Conservation (phyloP, 2,888 invertebrate species). For the Leuctra nigra region DNA sequence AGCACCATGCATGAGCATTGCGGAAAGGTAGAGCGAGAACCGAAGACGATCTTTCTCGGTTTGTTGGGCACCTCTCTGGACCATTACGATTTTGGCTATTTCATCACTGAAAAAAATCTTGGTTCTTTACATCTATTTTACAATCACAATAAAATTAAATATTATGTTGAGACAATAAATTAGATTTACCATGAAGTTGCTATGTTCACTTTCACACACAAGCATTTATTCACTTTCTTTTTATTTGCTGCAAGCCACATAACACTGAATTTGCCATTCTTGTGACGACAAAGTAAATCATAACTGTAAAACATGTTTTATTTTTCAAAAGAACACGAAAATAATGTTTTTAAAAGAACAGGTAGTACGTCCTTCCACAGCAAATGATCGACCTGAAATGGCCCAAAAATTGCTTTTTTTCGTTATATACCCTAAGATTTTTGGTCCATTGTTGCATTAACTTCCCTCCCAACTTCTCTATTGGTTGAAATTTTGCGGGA, state of each 20-base stretch:
- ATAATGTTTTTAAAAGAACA: too few relatives aligned
- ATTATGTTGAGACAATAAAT: too few relatives aligned
- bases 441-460: too few relatives aligned
- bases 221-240: not conserved
- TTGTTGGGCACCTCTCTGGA: not conserved
- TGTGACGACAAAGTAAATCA: not conserved
- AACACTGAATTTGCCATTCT: not conserved
- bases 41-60: not conserved
- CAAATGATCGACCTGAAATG: too few relatives aligned
- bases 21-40: not conserved
- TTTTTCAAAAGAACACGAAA: too few relatives aligned
- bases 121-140: not conserved
- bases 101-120: not conserved
- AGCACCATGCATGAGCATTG: not conserved
- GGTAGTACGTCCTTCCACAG: too few relatives aligned
- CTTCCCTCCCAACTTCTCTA: too few relatives aligned
- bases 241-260: not conserved
- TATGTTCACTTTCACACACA: not conserved
- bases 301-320: not conserved
- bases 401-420: too few relatives aligned
- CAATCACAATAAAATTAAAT: too few relatives aligned
- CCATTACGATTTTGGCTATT: not conserved
- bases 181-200: not conserved
- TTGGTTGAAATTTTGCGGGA: too few relatives aligned
- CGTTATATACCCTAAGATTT: too few relatives aligned